Evolutionary conservation across 1,140 invertebrate genomes (phyloP), one percentile per base, ranked within the genome.

Genomic region (Neocloeon triangulifer): DNA sequence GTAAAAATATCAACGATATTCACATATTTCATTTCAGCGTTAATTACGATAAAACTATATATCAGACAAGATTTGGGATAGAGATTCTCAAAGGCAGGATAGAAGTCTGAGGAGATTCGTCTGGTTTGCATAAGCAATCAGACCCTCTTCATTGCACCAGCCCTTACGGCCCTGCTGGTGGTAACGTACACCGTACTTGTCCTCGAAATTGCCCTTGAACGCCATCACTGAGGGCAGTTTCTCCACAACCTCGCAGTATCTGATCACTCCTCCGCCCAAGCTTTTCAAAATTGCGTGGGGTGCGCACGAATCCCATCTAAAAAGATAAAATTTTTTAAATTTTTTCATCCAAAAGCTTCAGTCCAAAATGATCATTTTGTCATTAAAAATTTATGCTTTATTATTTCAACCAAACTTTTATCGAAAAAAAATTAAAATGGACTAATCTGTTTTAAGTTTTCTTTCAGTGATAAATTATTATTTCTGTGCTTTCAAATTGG

Each of bases 251-350:
- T 54, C 19, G 5, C 19, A 12, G 21, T 5, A 73, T 36, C 62
- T 56, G 7, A 74, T 44, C 1, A 80, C 56, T 26, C 66, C 62
- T 7, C 76, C 77, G 7, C 63, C 63, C 0, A 71, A 41, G 0
- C 73, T 59, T 8, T 53, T 54, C 1, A 88, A 46, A 30, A 89
- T 68, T 0, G 77, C 73, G 43, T 86, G 79, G 0, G 74, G 72
- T 7, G 62, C 78, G 53, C 81, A 88, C 8, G 75, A 78, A 41
- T 89, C 84, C 82, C 82, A 88, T 31, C 67, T 66, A 43, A n/a
- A n/a, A n/a, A n/a, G n/a, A n/a, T n/a, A n/a, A n/a, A n/a, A n/a
- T n/a, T n/a, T n/a, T n/a, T n/a, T n/a, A n/a, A n/a, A n/a, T n/a
- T n/a, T n/a, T n/a, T n/a, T n/a, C n/a, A n/a, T n/a, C n/a, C n/a